phyloP scores from a whole-genome alignment of 2,797 vertebrate species.

The Cossypha caffra region DNA sequence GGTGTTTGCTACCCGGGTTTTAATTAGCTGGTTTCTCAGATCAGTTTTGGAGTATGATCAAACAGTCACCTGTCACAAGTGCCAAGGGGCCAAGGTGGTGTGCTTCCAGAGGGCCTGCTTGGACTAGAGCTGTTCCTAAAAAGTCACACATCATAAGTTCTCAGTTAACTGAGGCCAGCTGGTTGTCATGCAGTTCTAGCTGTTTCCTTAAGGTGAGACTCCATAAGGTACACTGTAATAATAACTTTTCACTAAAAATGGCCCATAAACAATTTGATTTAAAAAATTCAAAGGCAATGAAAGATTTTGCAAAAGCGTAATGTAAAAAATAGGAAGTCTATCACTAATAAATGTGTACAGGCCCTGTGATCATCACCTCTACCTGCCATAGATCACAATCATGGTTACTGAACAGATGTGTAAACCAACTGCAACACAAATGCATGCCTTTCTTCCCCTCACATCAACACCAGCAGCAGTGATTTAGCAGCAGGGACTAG shows the following conservation, averaged over 20 bases:
- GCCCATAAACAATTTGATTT: not conserved
- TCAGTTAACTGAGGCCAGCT: not conserved
- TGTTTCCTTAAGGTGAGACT: not conserved
- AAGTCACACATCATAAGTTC: not conserved
- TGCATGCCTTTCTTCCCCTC: not conserved
- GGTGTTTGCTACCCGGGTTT: not conserved
- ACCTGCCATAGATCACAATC: not conserved
- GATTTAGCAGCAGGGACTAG: not conserved
- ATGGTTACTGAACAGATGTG: not conserved
- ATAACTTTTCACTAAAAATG: not conserved
- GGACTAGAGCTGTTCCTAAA: not conserved
- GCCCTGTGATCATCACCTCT: not conserved
- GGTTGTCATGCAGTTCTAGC: not conserved
- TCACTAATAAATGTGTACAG: not conserved
- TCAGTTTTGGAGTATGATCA: not conserved
- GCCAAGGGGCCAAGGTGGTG: not conserved
- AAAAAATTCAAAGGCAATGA: not conserved
- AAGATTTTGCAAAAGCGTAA: not conserved
- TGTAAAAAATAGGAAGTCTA: not conserved
- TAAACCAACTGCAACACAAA: not conserved
- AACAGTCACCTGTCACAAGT: not conserved
- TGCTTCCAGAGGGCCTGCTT: not conserved
- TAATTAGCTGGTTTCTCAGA: not conserved
- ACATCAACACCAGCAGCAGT: not conserved
- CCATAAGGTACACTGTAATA: accelerated